Base-by-base conservation (phyloP, 2,888 invertebrate genomes). In the Bellardia pandia region DNA sequence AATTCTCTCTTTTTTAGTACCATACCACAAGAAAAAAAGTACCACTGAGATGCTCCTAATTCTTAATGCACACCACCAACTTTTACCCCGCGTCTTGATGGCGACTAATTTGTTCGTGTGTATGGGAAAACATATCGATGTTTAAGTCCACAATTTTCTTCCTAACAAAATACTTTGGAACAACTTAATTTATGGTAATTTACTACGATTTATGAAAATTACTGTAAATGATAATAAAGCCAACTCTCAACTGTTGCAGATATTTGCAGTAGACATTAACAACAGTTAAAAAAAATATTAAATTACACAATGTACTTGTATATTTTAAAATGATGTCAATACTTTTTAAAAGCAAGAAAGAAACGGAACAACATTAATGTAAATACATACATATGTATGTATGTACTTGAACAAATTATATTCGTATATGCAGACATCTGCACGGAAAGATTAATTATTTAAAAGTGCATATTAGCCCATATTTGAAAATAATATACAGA, bases 401-500 rank as follows among this genome's bases (percentile, higher is more conserved):
- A n/a, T 40, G 30, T 62, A 51, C 40, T 14, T 64, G 37, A 33
- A 48, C n/a, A 62, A 48, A 62, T 33, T 48, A 37, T 3, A 51
- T 13, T 45, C 5, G 6, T 2, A 53, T n/a, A 13, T 23, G 48
- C 6, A 40, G 42, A 33, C 45, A n/a, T 33, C 58, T 48, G 37
- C 53, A 66, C 51, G 66, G 53, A 68, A 48, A 53, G 23, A 53
- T 78, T 74, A 69, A 74, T 68, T 53, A 86, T 75, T 75, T 58
- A 53, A 84, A 84, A 76, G 77, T 72, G 71, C 82, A 60, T 69
- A 66, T 79, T 74, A 81, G 76, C 86, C 85, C 77, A 81, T 74
- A 78, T 77, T 72, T 82, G 56, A 40, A 77, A 72, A 40, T 13
- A 60, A 66, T 72, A 74, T 74, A 51, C 78, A 69, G 13, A 62